A percentile compares a stretch with the other conserved stretches of the same genome.
phyloP scores from a whole-genome alignment of 2,113 vertebrate genomes.

The Gopherus evgoodei region DNA sequence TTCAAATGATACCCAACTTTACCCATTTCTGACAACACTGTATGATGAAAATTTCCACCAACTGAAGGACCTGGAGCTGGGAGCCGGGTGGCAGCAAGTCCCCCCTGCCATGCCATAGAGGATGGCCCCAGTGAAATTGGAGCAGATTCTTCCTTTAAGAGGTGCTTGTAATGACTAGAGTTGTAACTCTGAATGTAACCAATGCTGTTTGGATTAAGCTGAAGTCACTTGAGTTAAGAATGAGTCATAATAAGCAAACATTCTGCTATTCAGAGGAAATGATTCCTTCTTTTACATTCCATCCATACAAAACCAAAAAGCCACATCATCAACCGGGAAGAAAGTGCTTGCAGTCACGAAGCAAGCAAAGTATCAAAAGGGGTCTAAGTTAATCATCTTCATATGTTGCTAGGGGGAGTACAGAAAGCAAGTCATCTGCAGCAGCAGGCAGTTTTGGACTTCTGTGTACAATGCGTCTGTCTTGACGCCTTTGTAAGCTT shows the following conservation, averaged over 20 bases:
- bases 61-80: background rate
- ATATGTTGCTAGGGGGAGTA: slow-evolving; percentile 10
- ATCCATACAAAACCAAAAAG: slow-evolving; percentile 42
- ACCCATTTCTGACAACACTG: background rate
- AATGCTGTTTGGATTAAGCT: background rate
- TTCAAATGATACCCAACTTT: background rate
- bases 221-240: slow-evolving; percentile 3
- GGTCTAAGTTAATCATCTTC: slow-evolving; percentile 1
- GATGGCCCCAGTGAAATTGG: background rate
- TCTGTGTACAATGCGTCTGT: background rate
- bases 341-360: slow-evolving; percentile 37
- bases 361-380: background rate
- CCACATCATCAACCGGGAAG: background rate
- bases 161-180: background rate
- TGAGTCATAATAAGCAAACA: slow-evolving; percentile 18
- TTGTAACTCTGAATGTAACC: background rate
- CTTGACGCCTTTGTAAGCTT: background rate
- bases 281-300: background rate
- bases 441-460: slow-evolving; percentile 21
- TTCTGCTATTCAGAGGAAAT: background rate
- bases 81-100: background rate
- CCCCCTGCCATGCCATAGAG: background rate
- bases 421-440: slow-evolving; percentile 23
- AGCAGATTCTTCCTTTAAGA: background rate
- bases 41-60: background rate